These are phyloP conservation scores for Pandemis corylana DNA, from an alignment of 2,888 invertebrate species.

Conservation along the genomic window DNA sequence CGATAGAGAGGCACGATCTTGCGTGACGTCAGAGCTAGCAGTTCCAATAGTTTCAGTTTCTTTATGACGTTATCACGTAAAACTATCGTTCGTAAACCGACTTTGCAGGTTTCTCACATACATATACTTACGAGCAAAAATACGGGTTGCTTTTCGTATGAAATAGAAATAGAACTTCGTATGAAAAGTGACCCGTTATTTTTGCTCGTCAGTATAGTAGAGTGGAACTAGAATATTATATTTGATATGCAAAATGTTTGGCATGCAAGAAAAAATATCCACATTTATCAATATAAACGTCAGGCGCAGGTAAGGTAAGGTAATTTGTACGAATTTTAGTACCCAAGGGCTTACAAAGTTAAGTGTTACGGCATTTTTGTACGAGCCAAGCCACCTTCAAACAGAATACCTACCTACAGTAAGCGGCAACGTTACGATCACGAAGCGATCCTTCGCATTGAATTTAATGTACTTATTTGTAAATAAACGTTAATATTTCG, in stretches of 20 bases:
- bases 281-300: conserved; percentile 5
- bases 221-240: background rate
- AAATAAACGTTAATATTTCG: conserved; percentile 1
- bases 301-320: conserved; percentile 5
- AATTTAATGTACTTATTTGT: background rate
- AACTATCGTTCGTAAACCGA: too few species aligned
- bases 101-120: too few species aligned
- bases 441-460: background rate
- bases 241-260: background rate
- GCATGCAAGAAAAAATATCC: background rate
- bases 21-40: too few species aligned
- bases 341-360: conserved; percentile 16
- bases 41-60: too few species aligned
- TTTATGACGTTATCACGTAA: too few species aligned
- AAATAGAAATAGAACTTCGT: too few species aligned
- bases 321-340: conserved; percentile 16
- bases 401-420: conserved; percentile 7
- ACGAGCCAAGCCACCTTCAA: conserved; percentile 1
- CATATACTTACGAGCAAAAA: too few species aligned
- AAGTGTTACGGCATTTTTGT: conserved; percentile 17
- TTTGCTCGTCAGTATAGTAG: background rate
- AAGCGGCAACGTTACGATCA: background rate
- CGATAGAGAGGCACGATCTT: too few species aligned
- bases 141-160: too few species aligned
- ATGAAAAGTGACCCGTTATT: too few species aligned